phyloP scores from a whole-genome alignment of 2,113 vertebrate genomes.

The Gorsachius goisagi region DNA sequence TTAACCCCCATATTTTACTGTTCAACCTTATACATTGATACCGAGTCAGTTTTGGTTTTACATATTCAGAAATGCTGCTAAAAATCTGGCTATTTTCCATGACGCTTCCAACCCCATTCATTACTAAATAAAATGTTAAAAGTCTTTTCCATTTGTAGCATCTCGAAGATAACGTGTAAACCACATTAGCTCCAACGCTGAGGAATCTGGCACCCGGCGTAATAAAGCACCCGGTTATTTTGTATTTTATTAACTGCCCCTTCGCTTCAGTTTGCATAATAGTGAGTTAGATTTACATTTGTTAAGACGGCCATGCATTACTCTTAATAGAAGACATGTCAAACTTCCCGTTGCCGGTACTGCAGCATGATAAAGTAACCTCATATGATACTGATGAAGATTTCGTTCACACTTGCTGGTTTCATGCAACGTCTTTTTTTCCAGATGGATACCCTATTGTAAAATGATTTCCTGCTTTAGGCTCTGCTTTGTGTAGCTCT shows the following conservation, averaged over 20 bases:
- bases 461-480: constrained; percentile 74
- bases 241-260: constrained; percentile 72
- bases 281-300: constrained; percentile 72
- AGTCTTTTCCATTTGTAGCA: neutral
- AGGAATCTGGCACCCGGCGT: neutral
- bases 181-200: neutral
- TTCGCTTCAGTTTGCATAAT: constrained; percentile 72
- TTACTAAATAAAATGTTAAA: neutral
- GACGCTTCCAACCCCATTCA: neutral
- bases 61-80: neutral
- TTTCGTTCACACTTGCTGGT: constrained; percentile 75
- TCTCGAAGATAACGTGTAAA: constrained; percentile 2
- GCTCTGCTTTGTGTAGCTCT: constrained; percentile 71
- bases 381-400: constrained; percentile 72
- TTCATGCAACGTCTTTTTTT: constrained; percentile 73
- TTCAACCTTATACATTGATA: neutral
- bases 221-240: constrained; percentile 64
- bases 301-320: constrained; percentile 52
- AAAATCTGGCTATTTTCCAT: neutral
- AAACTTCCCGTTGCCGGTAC: constrained; percentile 11
- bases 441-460: constrained; percentile 79
- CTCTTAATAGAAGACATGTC: constrained; percentile 65
- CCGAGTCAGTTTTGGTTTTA: neutral
- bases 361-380: constrained; percentile 65
- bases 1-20: neutral